Conservation (phyloP, 2,888 invertebrate genomes). For the Andricus quercusramuli region DNA sequence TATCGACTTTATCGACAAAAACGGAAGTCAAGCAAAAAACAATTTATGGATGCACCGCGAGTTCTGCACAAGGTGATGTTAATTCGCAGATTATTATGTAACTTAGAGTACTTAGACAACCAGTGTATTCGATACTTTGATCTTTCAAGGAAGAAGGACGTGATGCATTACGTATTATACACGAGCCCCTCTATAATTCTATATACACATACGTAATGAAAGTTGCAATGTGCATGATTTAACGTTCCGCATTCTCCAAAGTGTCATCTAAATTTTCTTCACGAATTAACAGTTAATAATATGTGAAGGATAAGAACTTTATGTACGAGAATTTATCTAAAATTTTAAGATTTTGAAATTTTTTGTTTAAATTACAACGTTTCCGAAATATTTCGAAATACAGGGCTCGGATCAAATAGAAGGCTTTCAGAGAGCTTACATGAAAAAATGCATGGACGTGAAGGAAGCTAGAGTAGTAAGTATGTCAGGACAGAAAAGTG, state of each 20-base stretch:
- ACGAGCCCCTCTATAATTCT: neutral
- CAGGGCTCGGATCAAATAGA: too few relatives aligned
- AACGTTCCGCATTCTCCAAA: constrained; percentile 7
- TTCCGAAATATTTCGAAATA: too few relatives aligned
- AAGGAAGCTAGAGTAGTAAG: too few relatives aligned
- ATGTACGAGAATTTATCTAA: too few relatives aligned
- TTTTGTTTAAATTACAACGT: too few relatives aligned
- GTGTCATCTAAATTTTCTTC: constrained; percentile 18
- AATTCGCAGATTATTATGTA: constrained; percentile 60
- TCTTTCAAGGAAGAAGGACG: constrained; percentile 54
- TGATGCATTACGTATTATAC: constrained; percentile 50
- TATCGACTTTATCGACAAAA: constrained; percentile 12
- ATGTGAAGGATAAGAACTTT: neutral
- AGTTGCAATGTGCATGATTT: neutral
- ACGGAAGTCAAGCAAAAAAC: constrained; percentile 23
- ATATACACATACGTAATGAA: neutral
- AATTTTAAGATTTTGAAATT: too few relatives aligned
- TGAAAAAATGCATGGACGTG: too few relatives aligned
- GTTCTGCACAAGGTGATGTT: constrained; percentile 51
- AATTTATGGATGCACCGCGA: constrained; percentile 38
- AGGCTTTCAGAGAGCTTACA: too few relatives aligned
- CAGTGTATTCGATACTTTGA: constrained; percentile 47
- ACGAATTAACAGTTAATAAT: neutral
- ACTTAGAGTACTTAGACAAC: constrained; percentile 55
- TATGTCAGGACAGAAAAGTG: too few relatives aligned